Evolutionary conservation across 2,797 vertebrate species (phyloP), one percentile per base, ranked within the genome.

Genomic region (Crocodylus rhombifer): DNA sequence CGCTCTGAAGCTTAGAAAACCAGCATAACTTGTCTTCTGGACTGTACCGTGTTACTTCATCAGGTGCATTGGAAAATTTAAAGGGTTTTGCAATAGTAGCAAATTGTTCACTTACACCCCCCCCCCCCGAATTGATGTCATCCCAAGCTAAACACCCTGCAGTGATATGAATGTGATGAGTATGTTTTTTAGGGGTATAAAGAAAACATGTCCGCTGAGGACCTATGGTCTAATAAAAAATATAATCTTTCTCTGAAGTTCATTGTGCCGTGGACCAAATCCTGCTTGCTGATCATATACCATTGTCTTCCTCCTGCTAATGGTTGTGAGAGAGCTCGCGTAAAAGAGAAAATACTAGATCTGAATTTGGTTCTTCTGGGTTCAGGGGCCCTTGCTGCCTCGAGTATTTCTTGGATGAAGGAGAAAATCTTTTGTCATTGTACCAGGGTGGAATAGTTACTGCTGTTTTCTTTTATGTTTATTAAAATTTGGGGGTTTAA

Each of bases 401-500:
- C 73, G 64, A 4, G 73, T 88, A 57, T 93, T 82, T 78, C 86
- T 93, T 84, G 77, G 89, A 81, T 85, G 55, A 91, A 87, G 83
- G 75, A 36, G 88, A 30, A 33, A 65, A 80, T 74, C 76, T 92
- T 95, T 83, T 86, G 64, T 91, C 82, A 77, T 84, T 91, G 78
- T 64, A 33, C n/a, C 18, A 71, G 55, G 42, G 91, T 95, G 90
- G 89, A 92, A 93, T n/a, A 36, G 14, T 86, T 82, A 76, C 92
- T 69, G 92, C 28, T 78, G 36, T 90, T 91, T 86, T 80, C 58
- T 95, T 87, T 91, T 89, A 51, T 82, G 78, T 69, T 78, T 93
- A 77, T 93, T 94, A 93, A 80, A 90, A 69, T 80, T 94, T 94
- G 61, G 86, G 75, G 20, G 57, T 93, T 90, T 92, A 84, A 88